Evolutionary conservation across 2,888 invertebrate species (phyloP).

Genomic region (Scaptomyza parva): DNA sequence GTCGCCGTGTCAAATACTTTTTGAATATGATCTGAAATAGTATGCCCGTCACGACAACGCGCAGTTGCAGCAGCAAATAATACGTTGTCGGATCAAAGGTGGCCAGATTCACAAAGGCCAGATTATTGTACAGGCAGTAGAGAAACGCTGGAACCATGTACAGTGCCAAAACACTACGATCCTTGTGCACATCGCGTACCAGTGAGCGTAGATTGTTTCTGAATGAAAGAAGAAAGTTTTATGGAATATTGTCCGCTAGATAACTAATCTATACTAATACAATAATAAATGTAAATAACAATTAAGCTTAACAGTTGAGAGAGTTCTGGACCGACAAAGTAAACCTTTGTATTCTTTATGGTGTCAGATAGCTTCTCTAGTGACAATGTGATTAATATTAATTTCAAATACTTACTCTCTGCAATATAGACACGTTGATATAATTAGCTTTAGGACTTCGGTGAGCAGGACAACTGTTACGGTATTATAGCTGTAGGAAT

Average conservation of each 20-base stretch:
- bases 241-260: not conserved
- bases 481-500: slow-evolving; percentile 94
- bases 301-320: not conserved
- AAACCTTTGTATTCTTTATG: not conserved
- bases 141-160: slow-evolving; percentile 96
- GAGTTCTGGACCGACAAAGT: too few relatives aligned
- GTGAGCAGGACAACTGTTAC: slow-evolving; percentile 94
- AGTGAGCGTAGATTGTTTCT: slow-evolving; percentile 76
- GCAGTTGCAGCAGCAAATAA: slow-evolving; percentile 93
- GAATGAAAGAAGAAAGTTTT: not conserved
- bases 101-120: slow-evolving; percentile 95
- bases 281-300: not conserved
- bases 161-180: slow-evolving; percentile 89
- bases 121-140: slow-evolving; percentile 97
- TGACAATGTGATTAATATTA: too few relatives aligned
- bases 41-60: slow-evolving; percentile 96
- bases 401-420: slow-evolving; percentile 86
- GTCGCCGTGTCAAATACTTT: slow-evolving; percentile 91
- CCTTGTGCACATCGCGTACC: slow-evolving; percentile 85
- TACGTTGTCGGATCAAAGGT: slow-evolving; percentile 98
- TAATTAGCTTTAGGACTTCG: slow-evolving; percentile 92
- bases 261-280: not conserved
- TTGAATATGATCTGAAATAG: slow-evolving; percentile 94
- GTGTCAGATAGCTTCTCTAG: not conserved
- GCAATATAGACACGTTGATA: slow-evolving; percentile 90